Evolutionary conservation across 2,888 invertebrate species (phyloP), one percentile per base, ranked within the genome.

Genomic region (Teinopalpus imperialis): DNA sequence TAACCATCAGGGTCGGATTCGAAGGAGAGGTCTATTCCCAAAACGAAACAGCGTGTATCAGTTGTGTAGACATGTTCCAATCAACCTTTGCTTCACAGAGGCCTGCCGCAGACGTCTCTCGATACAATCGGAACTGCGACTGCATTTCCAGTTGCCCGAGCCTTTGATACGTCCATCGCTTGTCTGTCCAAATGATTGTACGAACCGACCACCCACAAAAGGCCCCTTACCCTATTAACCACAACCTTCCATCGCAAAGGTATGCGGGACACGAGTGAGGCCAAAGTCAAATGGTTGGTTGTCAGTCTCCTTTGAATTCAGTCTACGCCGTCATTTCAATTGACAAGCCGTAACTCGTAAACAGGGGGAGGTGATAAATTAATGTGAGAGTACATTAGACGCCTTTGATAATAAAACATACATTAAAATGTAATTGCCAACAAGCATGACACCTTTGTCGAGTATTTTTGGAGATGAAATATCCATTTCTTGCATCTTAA

Each of bases 131-230:
- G 69, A 80, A 78, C 79, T 79, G 82, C 82, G 80, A 82, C 82
- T 85, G 86, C 83, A 81, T 81, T 80, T 80, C 45, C 79, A 80
- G 79, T 75, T 76, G 74, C 77, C 66, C 71, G 65, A 29, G 74
- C 81, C 86, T 87, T 87, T 87, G 85, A 87, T 83, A 79, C 81
- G 83, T 86, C 87, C 86, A 81, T 85, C 87, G 81, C 70, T 81
- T 87, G 87, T 87, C 87, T 82, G 80, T 83, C 81, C 74, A 69
- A 75, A 80, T 80, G 81, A 85, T 81, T 85, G 81, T 80, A 65
- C 65, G 69, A 65, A 63, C 63, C 61, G 58, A 59, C 85, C 81
- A 72, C 45, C 29, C 35, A 32, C 61, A 43, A 59, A 26, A 61
- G 86, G 78, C 58, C 77, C 54, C 59, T 51, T 45, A 43, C 62